Evolutionary conservation across 2,888 invertebrate genomes (phyloP), one percentile per base, ranked within the genome.

Genomic region (Amphiduros pacificus): DNA sequence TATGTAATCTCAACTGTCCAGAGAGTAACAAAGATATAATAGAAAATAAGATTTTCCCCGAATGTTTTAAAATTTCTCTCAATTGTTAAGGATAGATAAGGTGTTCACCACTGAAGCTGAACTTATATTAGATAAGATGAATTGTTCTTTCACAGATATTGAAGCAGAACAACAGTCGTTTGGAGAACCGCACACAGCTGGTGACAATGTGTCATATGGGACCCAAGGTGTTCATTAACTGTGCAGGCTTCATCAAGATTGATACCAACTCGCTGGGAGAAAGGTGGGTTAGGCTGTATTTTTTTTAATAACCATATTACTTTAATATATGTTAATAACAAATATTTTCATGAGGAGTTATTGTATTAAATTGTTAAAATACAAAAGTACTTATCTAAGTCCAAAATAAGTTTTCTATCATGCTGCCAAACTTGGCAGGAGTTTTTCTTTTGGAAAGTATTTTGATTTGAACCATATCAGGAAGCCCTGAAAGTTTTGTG

Each of bases 191-290:
- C 76, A 95, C 96, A 0, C 96, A 97, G 78, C 85, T 99, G 24
- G 96, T 99, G 17, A 96, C 94, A 0, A 88, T 91, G 1, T 97
- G 95, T 79, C 94, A 95, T 77, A 93, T 99, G 92, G 98, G 98
- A 0, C 97, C 97, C 0, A 95, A 94, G 84, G 94, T 98, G 0
- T 98, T 99, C 78, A 94, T 99, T 71, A 99, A 99, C 81, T 97
- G 97, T 84, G 96, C 98, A 9, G 99, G 98, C 28, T 99, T 99
- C 80, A 94, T 99, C 61, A 96, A 94, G 85, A 98, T 99, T 68
- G 98, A 99, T 76, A 97, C 97, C 0, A 93, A 91, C 77, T 93
- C 95, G 66, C 84, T 96, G 51, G 95, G 94, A 1, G 95, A 97
- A 66, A 77, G 77, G 76, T 80, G 64, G n/a, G n/a, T n/a, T n/a